Conservation (phyloP, 2,113 vertebrate genomes). For the Mixornis gularis region DNA sequence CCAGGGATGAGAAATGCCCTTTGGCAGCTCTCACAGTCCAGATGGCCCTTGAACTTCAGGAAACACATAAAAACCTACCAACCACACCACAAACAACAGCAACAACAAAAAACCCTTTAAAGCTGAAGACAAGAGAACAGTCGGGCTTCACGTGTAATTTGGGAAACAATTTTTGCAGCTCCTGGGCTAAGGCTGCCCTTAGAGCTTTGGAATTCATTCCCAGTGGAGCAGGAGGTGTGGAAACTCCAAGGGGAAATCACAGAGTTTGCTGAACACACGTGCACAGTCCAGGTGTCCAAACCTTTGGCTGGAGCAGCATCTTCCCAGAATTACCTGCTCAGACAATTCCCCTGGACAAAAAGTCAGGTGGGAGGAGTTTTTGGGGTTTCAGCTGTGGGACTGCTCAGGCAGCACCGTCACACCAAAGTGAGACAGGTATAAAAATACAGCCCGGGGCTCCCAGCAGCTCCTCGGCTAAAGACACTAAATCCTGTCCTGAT, state of each 20-base stretch:
- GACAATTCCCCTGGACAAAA: accelerated
- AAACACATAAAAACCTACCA: not conserved
- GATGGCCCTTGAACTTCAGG: not conserved
- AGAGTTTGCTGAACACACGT: accelerated
- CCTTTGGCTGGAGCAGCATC: not conserved
- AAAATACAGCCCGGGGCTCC: not conserved
- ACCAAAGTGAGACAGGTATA: not conserved
- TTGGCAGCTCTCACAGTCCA: not conserved
- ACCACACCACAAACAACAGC: not conserved
- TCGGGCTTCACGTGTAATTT: accelerated
- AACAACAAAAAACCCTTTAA: accelerated
- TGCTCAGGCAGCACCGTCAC: not conserved
- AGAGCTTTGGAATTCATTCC: not conserved
- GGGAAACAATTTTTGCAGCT: not conserved
- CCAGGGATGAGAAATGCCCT: not conserved
- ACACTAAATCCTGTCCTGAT: conserved; percentile 48
- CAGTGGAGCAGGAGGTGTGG: not conserved
- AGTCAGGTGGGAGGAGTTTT: not conserved
- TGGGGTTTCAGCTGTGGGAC: not conserved
- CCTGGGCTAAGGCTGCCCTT: too few relatives aligned
- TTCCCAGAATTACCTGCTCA: not conserved
- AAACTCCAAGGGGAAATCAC: accelerated
- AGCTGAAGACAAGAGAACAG: too few relatives aligned
- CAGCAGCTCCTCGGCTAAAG: not conserved
- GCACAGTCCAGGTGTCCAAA: accelerated